Evolutionary conservation across 2,113 vertebrate genomes (phyloP).

Genomic region (Dolichotis patagonum): DNA sequence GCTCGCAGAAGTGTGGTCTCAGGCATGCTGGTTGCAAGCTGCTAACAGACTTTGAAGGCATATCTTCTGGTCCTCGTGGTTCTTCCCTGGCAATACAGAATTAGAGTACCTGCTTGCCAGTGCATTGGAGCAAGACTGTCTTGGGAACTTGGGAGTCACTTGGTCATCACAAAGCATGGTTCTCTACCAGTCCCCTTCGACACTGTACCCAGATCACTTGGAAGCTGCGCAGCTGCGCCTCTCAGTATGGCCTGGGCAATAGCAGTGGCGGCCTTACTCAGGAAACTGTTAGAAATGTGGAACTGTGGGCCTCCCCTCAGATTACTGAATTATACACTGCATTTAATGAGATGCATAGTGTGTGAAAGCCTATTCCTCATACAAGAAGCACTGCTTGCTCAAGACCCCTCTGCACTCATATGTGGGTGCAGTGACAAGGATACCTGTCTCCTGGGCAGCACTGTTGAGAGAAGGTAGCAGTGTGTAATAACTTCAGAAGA

Average conservation of each 20-base stretch:
- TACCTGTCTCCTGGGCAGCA: neutral
- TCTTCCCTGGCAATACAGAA: neutral
- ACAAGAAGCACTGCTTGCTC: neutral
- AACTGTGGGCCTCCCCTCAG: neutral
- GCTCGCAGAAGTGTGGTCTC: neutral
- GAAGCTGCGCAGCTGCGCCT: neutral
- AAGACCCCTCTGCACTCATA: neutral
- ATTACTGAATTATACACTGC: neutral
- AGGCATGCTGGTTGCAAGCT: neutral
- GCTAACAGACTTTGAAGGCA: neutral
- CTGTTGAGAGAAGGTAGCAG: neutral
- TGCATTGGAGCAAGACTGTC: neutral
- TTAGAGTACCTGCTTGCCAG: neutral
- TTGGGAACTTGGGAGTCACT: neutral
- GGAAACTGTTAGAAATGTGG: neutral
- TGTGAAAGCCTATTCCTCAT: neutral
- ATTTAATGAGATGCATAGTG: neutral
- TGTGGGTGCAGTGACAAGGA: neutral
- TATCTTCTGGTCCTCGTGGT: accelerated
- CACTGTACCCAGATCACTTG: neutral
- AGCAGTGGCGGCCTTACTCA: neutral
- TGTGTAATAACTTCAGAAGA: neutral
- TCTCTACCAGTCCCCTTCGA: neutral
- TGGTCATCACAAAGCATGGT: neutral
- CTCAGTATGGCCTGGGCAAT: neutral